Evolutionary conservation across 2,113 vertebrate genomes (phyloP).

Genomic region (Ginglymostoma cirratum): DNA sequence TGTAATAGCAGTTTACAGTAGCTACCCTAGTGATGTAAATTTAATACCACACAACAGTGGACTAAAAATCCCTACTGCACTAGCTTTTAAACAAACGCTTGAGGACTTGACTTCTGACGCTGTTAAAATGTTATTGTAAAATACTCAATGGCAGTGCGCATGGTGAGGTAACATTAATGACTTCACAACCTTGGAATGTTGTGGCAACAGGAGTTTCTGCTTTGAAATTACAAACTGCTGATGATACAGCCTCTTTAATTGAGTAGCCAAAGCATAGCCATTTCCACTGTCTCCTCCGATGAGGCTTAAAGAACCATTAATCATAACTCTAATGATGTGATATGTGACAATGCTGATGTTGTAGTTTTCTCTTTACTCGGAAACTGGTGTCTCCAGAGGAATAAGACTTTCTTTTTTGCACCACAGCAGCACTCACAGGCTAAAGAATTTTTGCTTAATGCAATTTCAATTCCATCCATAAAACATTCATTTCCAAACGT

Average conservation of each 20-base stretch:
- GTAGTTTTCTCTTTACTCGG: constrained; percentile 22
- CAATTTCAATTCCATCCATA: not conserved
- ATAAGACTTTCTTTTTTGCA: constrained; percentile 4
- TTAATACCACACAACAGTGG: not conserved
- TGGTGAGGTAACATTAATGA: not conserved
- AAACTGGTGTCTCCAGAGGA: constrained; percentile 7
- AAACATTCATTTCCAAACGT: not conserved
- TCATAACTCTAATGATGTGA: constrained; percentile 31
- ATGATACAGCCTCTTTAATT: constrained; percentile 29
- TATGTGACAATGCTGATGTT: constrained; percentile 31
- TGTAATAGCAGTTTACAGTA: not conserved
- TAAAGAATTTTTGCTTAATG: not conserved
- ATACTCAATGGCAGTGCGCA: not conserved
- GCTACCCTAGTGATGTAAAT: not conserved
- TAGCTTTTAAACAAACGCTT: not conserved
- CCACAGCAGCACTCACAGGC: not conserved
- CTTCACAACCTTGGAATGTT: constrained; percentile 7
- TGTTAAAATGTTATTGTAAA: not conserved
- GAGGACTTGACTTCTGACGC: not conserved
- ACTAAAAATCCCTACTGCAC: not conserved
- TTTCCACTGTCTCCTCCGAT: constrained; percentile 11
- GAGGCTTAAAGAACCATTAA: constrained; percentile 25
- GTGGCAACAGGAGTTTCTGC: constrained; percentile 9
- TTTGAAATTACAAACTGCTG: not conserved
- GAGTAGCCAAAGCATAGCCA: constrained; percentile 26